phyloP scores from a whole-genome alignment of 1,140 invertebrate genomes.

The Drosophila kikkawai region DNA sequence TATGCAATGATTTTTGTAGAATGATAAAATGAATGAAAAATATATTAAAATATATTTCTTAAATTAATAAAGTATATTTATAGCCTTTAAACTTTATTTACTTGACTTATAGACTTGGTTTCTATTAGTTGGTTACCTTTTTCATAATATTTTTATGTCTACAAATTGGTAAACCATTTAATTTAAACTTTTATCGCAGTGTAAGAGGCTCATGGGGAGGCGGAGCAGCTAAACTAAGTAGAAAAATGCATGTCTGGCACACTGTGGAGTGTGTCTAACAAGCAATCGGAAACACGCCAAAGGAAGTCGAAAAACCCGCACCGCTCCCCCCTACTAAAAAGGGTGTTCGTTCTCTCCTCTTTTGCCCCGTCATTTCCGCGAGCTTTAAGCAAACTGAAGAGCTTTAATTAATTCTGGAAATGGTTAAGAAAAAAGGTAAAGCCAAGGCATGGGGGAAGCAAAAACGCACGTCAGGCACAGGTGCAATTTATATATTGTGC shows the following conservation, averaged over 20 bases:
- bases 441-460: background rate
- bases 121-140: accelerated
- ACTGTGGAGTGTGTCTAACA: constrained; percentile 53
- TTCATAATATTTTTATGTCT: background rate
- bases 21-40: background rate
- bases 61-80: background rate
- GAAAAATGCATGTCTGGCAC: constrained; percentile 78
- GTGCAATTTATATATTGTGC: constrained; percentile 72
- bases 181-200: background rate
- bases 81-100: background rate
- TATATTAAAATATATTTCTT: background rate
- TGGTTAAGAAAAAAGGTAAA: constrained; percentile 2
- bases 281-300: constrained; percentile 74
- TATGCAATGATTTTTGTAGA: background rate
- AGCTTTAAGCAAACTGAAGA: constrained; percentile 43
- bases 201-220: constrained; percentile 5
- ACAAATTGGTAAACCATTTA: background rate
- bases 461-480: constrained; percentile 65
- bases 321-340: background rate
- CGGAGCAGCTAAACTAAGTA: constrained; percentile 56
- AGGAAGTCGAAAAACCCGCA: constrained; percentile 26
- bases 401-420: constrained; percentile 73
- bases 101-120: no score
- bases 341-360: constrained; percentile 1
- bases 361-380: constrained; percentile 48